phyloP scores from a whole-genome alignment of 2,888 invertebrate species.

The Synanthedon formicaeformis region DNA sequence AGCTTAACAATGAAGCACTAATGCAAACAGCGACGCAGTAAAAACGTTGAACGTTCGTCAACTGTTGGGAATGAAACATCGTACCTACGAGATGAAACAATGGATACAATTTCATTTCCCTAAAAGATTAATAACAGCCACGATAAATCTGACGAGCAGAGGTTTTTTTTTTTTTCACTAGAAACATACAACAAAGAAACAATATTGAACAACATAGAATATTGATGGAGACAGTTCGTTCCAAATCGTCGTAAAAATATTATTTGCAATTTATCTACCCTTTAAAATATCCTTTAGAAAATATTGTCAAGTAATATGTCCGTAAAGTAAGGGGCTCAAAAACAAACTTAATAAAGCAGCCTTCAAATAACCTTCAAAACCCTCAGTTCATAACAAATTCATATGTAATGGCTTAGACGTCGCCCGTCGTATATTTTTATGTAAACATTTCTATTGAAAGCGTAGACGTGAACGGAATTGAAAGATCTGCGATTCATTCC shows the following conservation, averaged over 20 bases:
- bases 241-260: too few relatives aligned
- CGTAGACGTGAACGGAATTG: background rate
- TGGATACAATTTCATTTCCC: background rate
- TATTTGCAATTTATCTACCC: too few relatives aligned
- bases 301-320: too few relatives aligned
- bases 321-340: background rate
- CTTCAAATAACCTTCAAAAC: background rate
- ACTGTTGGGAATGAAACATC: slow-evolving; percentile 33
- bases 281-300: too few relatives aligned
- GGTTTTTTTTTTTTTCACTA: too few relatives aligned
- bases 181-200: too few relatives aligned
- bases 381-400: background rate
- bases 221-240: too few relatives aligned
- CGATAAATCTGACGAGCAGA: too few relatives aligned
- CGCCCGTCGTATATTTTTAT: background rate
- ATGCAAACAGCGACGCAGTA: slow-evolving; percentile 33
- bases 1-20: slow-evolving; percentile 25
- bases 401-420: background rate
- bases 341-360: background rate
- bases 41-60: slow-evolving; percentile 16
- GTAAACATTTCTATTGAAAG: background rate
- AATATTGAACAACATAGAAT: too few relatives aligned
- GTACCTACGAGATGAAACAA: background rate
- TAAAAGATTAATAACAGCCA: too few relatives aligned
- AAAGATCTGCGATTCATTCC: background rate